These are phyloP conservation scores for Notodonta ziczac DNA, from an alignment of 2,888 invertebrate species.

Conservation along the genomic window DNA sequence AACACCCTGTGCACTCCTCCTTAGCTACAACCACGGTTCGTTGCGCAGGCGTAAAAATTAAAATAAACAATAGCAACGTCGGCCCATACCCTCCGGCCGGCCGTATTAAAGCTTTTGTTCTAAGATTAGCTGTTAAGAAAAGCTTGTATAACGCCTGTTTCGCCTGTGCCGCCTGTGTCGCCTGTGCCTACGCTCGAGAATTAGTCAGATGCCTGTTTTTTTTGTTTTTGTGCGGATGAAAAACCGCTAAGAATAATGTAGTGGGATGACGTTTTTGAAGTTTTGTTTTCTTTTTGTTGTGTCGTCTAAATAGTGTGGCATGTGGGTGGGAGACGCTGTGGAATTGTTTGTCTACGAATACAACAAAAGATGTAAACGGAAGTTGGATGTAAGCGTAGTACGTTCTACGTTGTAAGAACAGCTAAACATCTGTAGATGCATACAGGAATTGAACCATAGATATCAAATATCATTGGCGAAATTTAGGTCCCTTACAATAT, in stretches of 20 bases:
- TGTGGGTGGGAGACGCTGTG: neutral
- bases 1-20: slow-evolving; percentile 40
- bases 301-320: too few species aligned
- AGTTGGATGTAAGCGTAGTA: too few species aligned
- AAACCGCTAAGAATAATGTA: slow-evolving; percentile 42
- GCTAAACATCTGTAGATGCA: too few species aligned
- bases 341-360: neutral
- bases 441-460: too few species aligned
- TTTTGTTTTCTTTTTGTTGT: slow-evolving; percentile 25
- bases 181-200: slow-evolving; percentile 40
- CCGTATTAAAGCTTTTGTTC: slow-evolving; percentile 80
- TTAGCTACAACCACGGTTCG: slow-evolving; percentile 58
- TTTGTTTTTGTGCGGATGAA: slow-evolving; percentile 27
- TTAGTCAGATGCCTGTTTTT: slow-evolving; percentile 34
- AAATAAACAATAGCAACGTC: slow-evolving; percentile 79
- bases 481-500: too few species aligned
- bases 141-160: slow-evolving; percentile 50
- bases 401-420: too few species aligned
- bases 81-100: slow-evolving; percentile 75
- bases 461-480: too few species aligned
- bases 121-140: slow-evolving; percentile 83
- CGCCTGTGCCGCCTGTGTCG: slow-evolving; percentile 48
- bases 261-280: slow-evolving; percentile 30
- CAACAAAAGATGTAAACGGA: neutral
- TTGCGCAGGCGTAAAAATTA: slow-evolving; percentile 78